These are phyloP conservation scores for Atethmia centrago DNA, from an alignment of 2,888 invertebrate genomes.

Conservation along the genomic window DNA sequence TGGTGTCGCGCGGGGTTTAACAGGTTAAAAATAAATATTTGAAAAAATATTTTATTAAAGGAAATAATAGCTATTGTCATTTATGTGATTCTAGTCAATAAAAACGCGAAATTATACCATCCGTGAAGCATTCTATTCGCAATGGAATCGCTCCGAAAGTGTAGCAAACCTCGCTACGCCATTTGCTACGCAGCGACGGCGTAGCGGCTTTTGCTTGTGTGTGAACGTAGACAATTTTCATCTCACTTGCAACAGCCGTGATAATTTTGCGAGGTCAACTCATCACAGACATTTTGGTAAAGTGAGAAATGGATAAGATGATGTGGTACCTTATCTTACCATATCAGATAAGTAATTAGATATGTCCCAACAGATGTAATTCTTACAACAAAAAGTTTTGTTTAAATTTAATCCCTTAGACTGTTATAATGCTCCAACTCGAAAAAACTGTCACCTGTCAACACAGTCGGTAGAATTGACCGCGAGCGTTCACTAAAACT, in stretches of 20 bases:
- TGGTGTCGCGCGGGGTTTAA: too few species aligned
- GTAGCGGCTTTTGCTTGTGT: conserved; percentile 14
- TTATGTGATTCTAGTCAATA: neutral
- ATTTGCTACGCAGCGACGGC: conserved; percentile 27
- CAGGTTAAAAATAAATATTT: too few species aligned
- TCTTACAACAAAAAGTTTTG: neutral
- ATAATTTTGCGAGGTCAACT: conserved; percentile 22
- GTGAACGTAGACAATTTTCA: conserved; percentile 18
- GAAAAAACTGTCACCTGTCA: too few species aligned
- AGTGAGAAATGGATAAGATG: too few species aligned
- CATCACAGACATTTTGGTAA: too few species aligned
- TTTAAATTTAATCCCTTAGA: neutral
- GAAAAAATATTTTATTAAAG: too few species aligned
- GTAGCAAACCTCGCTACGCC: conserved; percentile 26
- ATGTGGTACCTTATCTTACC: too few species aligned
- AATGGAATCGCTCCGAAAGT: conserved; percentile 3
- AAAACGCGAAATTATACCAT: neutral
- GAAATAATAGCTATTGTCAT: too few species aligned
- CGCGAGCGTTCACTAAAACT: too few species aligned
- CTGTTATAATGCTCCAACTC: too few species aligned
- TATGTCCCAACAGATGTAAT: neutral
- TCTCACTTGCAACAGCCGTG: neutral
- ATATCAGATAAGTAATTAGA: neutral
- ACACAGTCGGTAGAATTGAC: too few species aligned
- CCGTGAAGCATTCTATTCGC: neutral